Conservation (phyloP, 2,888 invertebrate species). For the Hipparchia sbordonii region DNA sequence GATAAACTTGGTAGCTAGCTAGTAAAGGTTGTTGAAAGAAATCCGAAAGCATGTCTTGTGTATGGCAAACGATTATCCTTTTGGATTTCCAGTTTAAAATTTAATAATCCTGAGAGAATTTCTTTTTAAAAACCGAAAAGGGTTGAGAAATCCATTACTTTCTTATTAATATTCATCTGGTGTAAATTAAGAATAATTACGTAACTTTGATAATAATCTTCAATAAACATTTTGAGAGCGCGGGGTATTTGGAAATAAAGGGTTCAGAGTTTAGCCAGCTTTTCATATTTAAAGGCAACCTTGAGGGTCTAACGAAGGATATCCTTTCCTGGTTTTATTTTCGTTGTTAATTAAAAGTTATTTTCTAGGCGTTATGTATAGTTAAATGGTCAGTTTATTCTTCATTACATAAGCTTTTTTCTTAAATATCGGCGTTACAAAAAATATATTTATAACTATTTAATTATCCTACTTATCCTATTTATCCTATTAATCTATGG, state of each 20-base stretch:
- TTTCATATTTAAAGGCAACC: slow-evolving; percentile 1
- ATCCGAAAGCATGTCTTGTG: background rate
- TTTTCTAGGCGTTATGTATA: no score
- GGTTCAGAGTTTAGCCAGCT: background rate
- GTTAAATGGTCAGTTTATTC: no score
- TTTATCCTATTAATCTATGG: no score
- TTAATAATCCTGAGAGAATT: slow-evolving; percentile 4
- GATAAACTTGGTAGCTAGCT: background rate
- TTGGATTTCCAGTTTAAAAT: background rate
- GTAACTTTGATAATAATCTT: slow-evolving; percentile 17
- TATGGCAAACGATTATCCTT: background rate
- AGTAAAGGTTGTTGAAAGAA: background rate
- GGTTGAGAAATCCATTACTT: slow-evolving; percentile 6
- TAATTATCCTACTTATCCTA: no score
- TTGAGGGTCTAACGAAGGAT: background rate
- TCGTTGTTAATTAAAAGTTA: background rate
- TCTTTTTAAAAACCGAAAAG: slow-evolving; percentile 13
- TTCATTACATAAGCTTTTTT: no score
- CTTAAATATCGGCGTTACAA: no score
- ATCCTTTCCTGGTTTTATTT: background rate
- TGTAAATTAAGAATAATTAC: slow-evolving; percentile 17
- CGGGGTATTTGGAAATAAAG: slow-evolving; percentile 3
- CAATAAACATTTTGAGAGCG: slow-evolving; percentile 10
- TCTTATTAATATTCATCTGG: slow-evolving; percentile 18
- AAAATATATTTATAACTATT: no score